Base-by-base conservation (phyloP, 2,888 invertebrate species). In the Eristalis pertinax region DNA sequence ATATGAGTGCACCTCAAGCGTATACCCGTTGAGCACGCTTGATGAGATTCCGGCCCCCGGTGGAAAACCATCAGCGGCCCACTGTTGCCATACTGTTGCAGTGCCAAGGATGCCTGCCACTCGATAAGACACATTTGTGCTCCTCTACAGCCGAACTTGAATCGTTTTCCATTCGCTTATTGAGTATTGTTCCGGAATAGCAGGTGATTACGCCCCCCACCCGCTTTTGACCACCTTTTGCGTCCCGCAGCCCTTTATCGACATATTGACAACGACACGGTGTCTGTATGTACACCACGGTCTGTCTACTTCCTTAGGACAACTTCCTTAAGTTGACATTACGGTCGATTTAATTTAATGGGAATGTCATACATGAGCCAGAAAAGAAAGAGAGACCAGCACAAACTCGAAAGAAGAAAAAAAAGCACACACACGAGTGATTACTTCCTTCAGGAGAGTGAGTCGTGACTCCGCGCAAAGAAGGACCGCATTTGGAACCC, bases 291-390 rank as follows among this genome's bases (percentile, higher is more conserved):
- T 35, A 1, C n/a, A 35, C 38, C 8, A 35, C 24, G 64, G 74
- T 65, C 64, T 56, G 24, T 22, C 32, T 24, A 22, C 74, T 32
- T 74, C 32, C 22, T 32, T 65, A 10, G 7, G 38, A 32, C 22
- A 2, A 13, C 58, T 50, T 43, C 5, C 41, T 43, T 69, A 11
- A 77, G 32, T 62, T 32, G 75, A 60, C 60, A 60, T 64, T 62
- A 76, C 64, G 58, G 79, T 80, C 80, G 75, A 84, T 80, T 84
- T 70, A 58, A 65, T 75, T 79, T 74, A 82, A 81, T 77, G 82
- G 35, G 56, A 19, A 15, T 65, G 29, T 65, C 82, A 35, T 64
- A 26, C 50, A 50, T 50, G 15, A 35, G 68, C 32, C 11, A 8
- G 50, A 15, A 43, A 38, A 56, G 32, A 63, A 69, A 35, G 58